Base-by-base conservation (phyloP, 2,113 vertebrate genomes). In the Mormoops blainvillei region DNA sequence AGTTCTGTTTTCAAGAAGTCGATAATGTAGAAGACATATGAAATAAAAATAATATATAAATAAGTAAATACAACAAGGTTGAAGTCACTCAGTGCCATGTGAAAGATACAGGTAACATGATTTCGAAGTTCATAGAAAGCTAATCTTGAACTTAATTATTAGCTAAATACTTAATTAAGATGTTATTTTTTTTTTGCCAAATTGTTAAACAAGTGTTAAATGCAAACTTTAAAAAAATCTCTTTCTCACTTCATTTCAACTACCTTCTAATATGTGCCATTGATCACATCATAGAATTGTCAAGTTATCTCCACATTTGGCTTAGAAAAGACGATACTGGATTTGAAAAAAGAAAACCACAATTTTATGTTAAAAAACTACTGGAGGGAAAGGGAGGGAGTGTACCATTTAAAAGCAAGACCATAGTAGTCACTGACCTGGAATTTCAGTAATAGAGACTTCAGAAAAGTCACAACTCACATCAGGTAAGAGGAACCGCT, bases 401-500 rank as follows among this genome's bases (percentile, higher is more conserved):
- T 48, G 7, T 13, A 77, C 31, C n/a, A 61, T 31, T 43, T 22
- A 70, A 1, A 7, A 52, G 89, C 81, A 90, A 65, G 73, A 5
- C 12, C 1, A 0, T 15, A 88, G 68, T 52, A 58, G 14, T 24
- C 36, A 98, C 97, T 95, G 77, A 99, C 99, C 99, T 98, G 99
- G 97, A 68, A 99, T 97, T 97, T 99, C 99, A 10, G 98, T 98
- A 97, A 99, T 98, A 73, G 97, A 98, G 96, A 99, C 99, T 77
- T 98, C 94, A 16, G 99, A 99, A 97, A 99, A 99, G 97, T 99
- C 99, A 92, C 99, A 99, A 4, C 97, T 98, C 85, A 99, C 99
- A 97, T 99, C 99, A 15, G 99, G 99, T 90, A 99, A 98, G 96
- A 99, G 98, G 97, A 99, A 99, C 10, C 93, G 71, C 76, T 95